Percentiles rank a stretch among this genome's conserved stretches.
These are phyloP conservation scores for Ctenicera cuprea DNA, from an alignment of 2,888 invertebrate genomes.

Conservation along the genomic window DNA sequence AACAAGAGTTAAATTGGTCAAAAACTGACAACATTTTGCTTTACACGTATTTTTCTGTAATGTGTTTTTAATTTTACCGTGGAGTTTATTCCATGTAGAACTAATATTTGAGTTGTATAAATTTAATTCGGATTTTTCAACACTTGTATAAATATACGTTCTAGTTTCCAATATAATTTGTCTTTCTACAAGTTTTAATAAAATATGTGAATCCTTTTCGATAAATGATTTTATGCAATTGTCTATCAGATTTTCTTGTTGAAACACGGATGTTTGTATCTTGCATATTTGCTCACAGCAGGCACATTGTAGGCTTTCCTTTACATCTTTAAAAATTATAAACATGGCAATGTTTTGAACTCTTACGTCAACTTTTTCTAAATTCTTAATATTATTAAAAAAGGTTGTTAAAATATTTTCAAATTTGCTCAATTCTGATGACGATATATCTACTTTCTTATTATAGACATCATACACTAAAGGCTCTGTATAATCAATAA, in stretches of 20 bases:
- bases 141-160: background rate
- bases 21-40: background rate
- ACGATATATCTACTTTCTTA: constrained; percentile 48
- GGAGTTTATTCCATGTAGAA: constrained; percentile 5
- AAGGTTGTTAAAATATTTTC: constrained; percentile 52
- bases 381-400: constrained; percentile 15
- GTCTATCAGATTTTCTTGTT: background rate
- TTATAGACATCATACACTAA: constrained; percentile 63
- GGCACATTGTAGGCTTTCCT: background rate
- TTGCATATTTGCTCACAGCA: background rate
- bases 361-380: constrained; percentile 3
- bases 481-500: constrained; percentile 59
- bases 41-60: background rate
- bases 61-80: background rate
- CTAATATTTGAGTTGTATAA: background rate
- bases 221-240: constrained; percentile 15
- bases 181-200: constrained; percentile 19
- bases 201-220: constrained; percentile 2
- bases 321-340: background rate
- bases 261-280: background rate
- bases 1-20: background rate
- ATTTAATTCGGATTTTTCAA: background rate
- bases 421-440: constrained; percentile 53
- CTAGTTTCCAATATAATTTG: constrained; percentile 28
- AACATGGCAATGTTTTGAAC: constrained; percentile 22